Evolutionary conservation across 1,140 invertebrate species (phyloP).

Genomic region (Penaeus chinensis): DNA sequence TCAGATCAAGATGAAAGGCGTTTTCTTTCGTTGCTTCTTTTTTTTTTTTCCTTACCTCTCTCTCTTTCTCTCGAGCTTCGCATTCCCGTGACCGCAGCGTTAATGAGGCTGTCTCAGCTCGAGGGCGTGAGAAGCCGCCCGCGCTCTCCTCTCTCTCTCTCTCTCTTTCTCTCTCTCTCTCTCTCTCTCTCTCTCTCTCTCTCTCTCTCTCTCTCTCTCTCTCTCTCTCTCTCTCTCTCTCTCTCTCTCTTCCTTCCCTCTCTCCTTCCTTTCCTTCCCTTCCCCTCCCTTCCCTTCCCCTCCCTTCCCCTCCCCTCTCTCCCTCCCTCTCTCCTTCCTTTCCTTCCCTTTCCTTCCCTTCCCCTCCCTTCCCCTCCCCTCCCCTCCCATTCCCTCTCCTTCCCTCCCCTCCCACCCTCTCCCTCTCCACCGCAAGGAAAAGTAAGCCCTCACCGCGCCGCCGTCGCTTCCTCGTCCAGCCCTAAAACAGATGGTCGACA

Average conservation of each 20-base stretch:
- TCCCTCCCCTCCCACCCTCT: neutral
- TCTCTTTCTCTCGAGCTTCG: too few species aligned
- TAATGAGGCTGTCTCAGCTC: too few species aligned
- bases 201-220: neutral
- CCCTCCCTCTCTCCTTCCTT: neutral
- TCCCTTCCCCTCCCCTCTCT: neutral
- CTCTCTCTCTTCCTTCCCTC: neutral
- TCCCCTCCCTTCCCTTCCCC: neutral
- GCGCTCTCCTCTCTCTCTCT: neutral
- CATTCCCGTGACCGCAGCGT: too few species aligned
- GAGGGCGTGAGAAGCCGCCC: too few species aligned
- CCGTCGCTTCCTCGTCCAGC: neutral
- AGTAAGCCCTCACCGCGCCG: neutral
- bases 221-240: neutral
- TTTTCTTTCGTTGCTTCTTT: too few species aligned
- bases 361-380: neutral
- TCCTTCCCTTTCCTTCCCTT: neutral
- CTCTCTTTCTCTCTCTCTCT: neutral
- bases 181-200: neutral
- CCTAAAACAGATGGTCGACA: neutral
- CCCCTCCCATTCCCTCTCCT: neutral
- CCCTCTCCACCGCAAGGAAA: neutral
- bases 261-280: neutral
- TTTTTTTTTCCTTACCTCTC: too few species aligned
- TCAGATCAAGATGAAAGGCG: too few species aligned